Evolutionary conservation across 2,113 vertebrate genomes (phyloP), one percentile per base, ranked within the genome.

Genomic region (Hirundichthys speculiger): DNA sequence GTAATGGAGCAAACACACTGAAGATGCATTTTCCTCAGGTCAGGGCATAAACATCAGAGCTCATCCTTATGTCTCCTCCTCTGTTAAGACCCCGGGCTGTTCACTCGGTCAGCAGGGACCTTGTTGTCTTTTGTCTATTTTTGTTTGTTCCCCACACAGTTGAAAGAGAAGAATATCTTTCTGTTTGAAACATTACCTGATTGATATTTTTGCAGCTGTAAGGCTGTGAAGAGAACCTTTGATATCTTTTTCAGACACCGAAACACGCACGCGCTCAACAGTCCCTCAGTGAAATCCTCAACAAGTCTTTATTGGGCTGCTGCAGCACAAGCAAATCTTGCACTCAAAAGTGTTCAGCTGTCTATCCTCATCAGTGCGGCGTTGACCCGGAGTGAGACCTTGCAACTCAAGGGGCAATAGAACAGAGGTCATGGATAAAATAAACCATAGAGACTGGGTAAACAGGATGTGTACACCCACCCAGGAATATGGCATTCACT

Each of bases 141-240:
- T 76, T 87, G 70, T 89, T 89, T 83, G 80, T 88, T 82, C 84
- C 84, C 84, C 67, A 77, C 80, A 58, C 76, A 73, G 79, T 79
- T 82, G 56, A 79, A 90, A 80, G 81, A 69, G 84, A 88, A 89
- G 80, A 90, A 86, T 78, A 73, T 79, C 64, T 73, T 73, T 88
- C 82, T 89, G 76, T 85, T 85, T 78, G 64, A 80, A 82, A 89
- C 75, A 73, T 90, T 84, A 89, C 90, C 83, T 86, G 85, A 77
- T 84, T 73, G 84, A 80, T 92, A 90, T 93, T 92, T 92, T 86
- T 90, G 86, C 92, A 92, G 93, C 91, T 93, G 91, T 43, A 67
- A 77, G 69, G 52, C 78, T 64, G 87, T 81, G 73, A 77, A 75
- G 61, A 86, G 79, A 75, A 82, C 66, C 88, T 89, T 87, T 88